These are phyloP conservation scores for Orthonyx spaldingii DNA, from an alignment of 2,113 vertebrate species.

Conservation along the genomic window DNA sequence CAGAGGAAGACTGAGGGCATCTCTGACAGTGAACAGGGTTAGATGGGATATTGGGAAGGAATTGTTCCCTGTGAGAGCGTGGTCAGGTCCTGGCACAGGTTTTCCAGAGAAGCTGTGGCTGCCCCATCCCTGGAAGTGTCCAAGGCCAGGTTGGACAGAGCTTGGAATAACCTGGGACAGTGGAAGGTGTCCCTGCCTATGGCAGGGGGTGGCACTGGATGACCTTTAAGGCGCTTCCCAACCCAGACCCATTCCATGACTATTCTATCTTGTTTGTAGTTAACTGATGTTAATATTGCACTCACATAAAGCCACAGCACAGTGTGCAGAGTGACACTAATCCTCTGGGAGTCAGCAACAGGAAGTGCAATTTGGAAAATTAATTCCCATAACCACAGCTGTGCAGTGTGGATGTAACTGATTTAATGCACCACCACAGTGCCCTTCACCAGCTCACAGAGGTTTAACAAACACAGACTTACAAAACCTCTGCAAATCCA, in stretches of 20 bases:
- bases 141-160: accelerated
- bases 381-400: neutral
- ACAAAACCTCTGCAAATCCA: neutral
- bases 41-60: neutral
- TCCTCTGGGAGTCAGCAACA: neutral
- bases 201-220: neutral
- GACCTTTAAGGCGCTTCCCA: neutral
- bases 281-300: neutral
- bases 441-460: neutral
- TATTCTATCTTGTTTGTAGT: accelerated
- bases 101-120: neutral
- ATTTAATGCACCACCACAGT: neutral
- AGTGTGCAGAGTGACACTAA: neutral
- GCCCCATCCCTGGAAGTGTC: neutral
- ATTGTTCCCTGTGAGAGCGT: neutral
- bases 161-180: neutral
- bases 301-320: neutral
- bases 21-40: neutral
- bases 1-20: neutral
- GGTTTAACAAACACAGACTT: accelerated
- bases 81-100: no score
- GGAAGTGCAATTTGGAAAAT: neutral
- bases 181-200: neutral
- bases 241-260: no score
- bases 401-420: neutral